Evolutionary conservation across 1,140 invertebrate species (phyloP).

Genomic region (Heliconius eleuchia): DNA sequence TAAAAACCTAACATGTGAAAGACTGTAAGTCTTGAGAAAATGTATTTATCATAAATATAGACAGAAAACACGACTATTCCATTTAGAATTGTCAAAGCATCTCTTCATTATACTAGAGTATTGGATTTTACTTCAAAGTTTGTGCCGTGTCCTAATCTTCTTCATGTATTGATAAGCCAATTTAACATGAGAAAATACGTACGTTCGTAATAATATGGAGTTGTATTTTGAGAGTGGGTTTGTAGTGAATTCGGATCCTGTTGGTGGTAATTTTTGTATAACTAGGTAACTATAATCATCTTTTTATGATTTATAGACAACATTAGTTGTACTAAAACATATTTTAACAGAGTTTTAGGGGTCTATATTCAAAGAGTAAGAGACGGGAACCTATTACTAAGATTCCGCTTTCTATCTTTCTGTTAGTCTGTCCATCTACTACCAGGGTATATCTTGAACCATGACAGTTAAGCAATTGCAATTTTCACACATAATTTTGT

Average conservation of each 20-base stretch:
- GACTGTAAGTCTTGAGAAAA: background rate
- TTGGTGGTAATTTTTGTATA: background rate
- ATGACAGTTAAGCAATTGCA: too few species aligned
- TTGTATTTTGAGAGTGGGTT: too few species aligned
- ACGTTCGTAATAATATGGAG: background rate
- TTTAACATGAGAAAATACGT: background rate
- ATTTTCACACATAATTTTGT: too few species aligned
- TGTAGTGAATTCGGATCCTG: background rate
- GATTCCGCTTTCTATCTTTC: too few species aligned
- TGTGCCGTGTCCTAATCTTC: background rate
- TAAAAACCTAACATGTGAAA: background rate
- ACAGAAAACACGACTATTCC: slow-evolving; percentile 21
- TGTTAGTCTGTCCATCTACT: too few species aligned
- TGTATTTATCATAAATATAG: slow-evolving; percentile 1
- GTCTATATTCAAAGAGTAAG: too few species aligned
- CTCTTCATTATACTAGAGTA: slow-evolving; percentile 2
- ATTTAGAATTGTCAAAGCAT: slow-evolving; percentile 18
- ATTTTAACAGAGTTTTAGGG: too few species aligned
- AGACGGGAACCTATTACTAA: too few species aligned
- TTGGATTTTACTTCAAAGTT: slow-evolving; percentile 23
- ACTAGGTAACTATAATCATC: too few species aligned
- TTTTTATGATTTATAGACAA: too few species aligned
- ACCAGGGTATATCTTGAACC: too few species aligned
- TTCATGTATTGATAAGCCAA: background rate
- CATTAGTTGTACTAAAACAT: too few species aligned